Base-by-base conservation (phyloP, 2,888 invertebrate genomes). In the Sinotaia quadrata region DNA sequence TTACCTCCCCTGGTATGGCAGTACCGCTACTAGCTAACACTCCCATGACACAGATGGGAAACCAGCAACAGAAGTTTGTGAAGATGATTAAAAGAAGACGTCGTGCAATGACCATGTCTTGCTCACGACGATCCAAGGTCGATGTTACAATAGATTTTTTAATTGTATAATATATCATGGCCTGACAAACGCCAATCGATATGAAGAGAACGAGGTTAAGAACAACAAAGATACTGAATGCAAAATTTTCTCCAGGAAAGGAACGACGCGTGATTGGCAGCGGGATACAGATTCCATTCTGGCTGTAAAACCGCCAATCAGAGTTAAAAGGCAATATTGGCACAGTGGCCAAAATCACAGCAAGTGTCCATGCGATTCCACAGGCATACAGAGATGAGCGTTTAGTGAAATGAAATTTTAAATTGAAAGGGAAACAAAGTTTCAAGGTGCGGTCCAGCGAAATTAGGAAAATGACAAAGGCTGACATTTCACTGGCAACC, bases 361-460 rank as follows among this genome's bases (percentile, higher is more conserved):
- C 81, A 3, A 77, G 10, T 7, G 77, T 18, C 87, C 87, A 87
- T 0, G 79, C 73, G 4, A 72, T 33, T 0, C 67, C 34, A 15
- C 81, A 78, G 1, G 79, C 62, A 57, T 69, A 63, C 27, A 81
- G 72, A 3, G 83, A 79, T 4, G 63, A 73, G 21, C 74, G 75
- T 7, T 72, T 52, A 12, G 75, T 80, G 33, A 86, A 78, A 21
- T 71, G 69, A 15, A 73, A 27, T n/a, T 69, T 59, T 12, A 68
- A 89, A 57, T 92, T 85, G 31, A 72, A 51, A 21, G 92, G 91
- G 73, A 91, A 88, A n/a, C 91, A 90, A 49, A 92, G 91, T 0
- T 91, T 91, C 74, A 91, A 88, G 75, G 91, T 89, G 18, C 92
- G 89, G 82, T 92, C 92, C 88, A 91, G 89, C 0, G 92, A 92